These are phyloP conservation scores for Limnephilus lunatus DNA, from an alignment of 2,888 invertebrate species.

Conservation along the genomic window DNA sequence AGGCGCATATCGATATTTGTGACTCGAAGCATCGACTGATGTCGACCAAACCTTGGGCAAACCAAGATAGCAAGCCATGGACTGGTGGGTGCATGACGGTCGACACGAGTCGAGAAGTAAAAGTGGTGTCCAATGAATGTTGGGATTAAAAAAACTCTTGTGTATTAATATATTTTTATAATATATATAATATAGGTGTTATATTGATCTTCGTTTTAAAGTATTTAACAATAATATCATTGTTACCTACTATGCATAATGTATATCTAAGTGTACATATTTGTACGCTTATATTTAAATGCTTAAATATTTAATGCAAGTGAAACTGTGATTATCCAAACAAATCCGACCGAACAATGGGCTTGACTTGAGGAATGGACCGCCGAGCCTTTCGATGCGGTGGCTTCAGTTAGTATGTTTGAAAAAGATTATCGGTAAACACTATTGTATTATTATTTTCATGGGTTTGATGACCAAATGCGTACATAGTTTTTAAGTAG, in stretches of 20 bases:
- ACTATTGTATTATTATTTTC: not conserved
- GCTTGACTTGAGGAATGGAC: no score
- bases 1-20: constrained; percentile 67
- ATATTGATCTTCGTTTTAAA: not conserved
- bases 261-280: not conserved
- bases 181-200: not conserved
- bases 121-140: constrained; percentile 40
- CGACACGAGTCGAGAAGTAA: constrained; percentile 21
- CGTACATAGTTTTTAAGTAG: not conserved
- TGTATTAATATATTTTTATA: not conserved
- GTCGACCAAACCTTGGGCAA: not conserved
- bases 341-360: no score
- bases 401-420: no score
- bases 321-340: not conserved
- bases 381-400: no score
- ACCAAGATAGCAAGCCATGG: not conserved
- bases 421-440: no score
- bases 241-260: not conserved
- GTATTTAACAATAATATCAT: not conserved
- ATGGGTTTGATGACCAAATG: not conserved
- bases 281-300: not conserved
- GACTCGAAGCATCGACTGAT: constrained; percentile 3
- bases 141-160: constrained; percentile 35
- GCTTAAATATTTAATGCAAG: not conserved
- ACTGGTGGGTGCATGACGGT: not conserved